A percentile compares a stretch with the other conserved stretches of the same genome.
These are phyloP conservation scores for Calosoma granatense DNA, from an alignment of 1,140 invertebrate species.

Conservation along the genomic window DNA sequence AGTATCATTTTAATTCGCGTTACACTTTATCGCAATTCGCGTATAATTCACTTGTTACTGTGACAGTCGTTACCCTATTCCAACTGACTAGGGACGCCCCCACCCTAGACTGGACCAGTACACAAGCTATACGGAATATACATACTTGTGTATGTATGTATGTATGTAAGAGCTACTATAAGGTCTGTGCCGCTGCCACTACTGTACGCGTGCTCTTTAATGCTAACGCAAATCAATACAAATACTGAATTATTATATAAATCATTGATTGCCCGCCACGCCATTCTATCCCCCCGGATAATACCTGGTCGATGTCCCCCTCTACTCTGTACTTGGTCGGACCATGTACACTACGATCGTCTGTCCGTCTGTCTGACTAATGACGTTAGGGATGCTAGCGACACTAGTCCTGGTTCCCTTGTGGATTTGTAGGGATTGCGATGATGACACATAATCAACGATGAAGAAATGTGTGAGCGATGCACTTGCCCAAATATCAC, in stretches of 20 bases:
- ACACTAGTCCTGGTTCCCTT: neutral
- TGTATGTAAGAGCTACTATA: too few relatives aligned
- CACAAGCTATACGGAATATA: too few relatives aligned
- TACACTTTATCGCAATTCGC: too few relatives aligned
- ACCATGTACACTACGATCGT: too few relatives aligned
- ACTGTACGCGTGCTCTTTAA: neutral
- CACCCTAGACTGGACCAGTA: too few relatives aligned
- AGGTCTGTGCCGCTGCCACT: too few relatives aligned
- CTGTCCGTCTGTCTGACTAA: neutral
- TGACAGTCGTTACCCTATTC: too few relatives aligned
- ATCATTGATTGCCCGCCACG: neutral
- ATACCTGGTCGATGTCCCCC: neutral
- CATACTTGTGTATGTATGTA: too few relatives aligned
- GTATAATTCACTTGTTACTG: too few relatives aligned
- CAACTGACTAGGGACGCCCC: too few relatives aligned
- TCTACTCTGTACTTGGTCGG: neutral
- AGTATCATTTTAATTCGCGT: too few relatives aligned
- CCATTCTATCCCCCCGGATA: neutral
- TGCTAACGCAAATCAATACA: slow-evolving; percentile 6
- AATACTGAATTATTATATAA: slow-evolving; percentile 6
- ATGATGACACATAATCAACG: neutral
- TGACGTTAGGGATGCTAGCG: neutral
- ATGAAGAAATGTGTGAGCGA: neutral
- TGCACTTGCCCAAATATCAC: too few relatives aligned
- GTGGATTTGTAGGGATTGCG: neutral